Conservation (phyloP, 2,888 invertebrate species). For the Drosophila tripunctata region DNA sequence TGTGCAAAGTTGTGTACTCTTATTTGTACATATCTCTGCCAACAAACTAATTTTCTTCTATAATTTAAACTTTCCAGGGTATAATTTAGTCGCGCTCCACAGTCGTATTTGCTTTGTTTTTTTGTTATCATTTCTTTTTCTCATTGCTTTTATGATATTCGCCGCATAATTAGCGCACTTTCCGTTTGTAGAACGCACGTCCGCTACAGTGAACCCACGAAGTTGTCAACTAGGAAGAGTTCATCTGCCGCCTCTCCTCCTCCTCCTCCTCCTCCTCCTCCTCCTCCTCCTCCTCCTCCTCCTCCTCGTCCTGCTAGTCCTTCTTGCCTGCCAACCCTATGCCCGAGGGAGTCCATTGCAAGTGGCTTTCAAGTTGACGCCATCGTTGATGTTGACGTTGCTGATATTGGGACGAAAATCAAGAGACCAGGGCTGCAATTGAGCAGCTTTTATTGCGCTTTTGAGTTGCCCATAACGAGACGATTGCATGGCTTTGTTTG, state of each 20-base stretch:
- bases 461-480: slow-evolving; percentile 42
- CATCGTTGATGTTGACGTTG: slow-evolving; percentile 33
- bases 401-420: slow-evolving; percentile 33
- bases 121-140: slow-evolving; percentile 21
- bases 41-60: no score
- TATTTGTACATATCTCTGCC: no score
- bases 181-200: slow-evolving; percentile 38
- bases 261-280: not conserved
- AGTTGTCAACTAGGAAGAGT: slow-evolving; percentile 3
- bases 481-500: slow-evolving; percentile 35
- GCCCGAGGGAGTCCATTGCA: slow-evolving; percentile 11
- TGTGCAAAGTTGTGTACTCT: no score
- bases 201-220: slow-evolving; percentile 17
- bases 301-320: not conserved
- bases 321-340: not conserved
- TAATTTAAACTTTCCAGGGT: not conserved
- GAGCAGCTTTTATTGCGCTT: slow-evolving; percentile 54
- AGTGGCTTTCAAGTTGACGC: slow-evolving; percentile 43
- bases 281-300: no score
- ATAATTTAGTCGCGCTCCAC: not conserved
- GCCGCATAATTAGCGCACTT: slow-evolving; percentile 63
- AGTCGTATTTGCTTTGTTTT: slow-evolving; percentile 13
- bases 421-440: slow-evolving; percentile 37
- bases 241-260: not conserved
- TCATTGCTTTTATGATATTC: slow-evolving; percentile 29